Evolutionary conservation across 2,113 vertebrate genomes (phyloP).

Genomic region (Kobus ellipsiprymnus): DNA sequence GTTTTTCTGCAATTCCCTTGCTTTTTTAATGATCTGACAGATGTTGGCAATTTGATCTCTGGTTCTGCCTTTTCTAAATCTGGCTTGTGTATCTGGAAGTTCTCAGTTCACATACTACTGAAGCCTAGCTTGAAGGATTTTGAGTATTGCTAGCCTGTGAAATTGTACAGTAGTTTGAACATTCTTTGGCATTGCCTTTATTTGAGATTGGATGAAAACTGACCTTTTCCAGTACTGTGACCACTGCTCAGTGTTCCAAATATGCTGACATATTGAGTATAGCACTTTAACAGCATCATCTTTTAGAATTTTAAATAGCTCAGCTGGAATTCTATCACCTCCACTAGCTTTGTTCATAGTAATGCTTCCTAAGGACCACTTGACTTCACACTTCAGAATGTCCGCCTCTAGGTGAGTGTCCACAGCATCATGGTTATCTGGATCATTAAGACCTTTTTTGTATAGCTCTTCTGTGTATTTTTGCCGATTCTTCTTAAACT

Average conservation of each 20-base stretch:
- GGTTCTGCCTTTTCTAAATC: not conserved
- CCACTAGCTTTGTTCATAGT: not conserved
- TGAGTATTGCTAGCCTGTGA: not conserved
- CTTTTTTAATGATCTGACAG: not conserved
- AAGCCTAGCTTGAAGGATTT: not conserved
- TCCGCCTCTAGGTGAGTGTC: not conserved
- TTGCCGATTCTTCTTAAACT: not conserved
- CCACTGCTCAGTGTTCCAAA: not conserved
- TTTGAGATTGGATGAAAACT: not conserved
- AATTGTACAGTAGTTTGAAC: not conserved
- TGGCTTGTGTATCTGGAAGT: not conserved
- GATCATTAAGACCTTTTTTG: not conserved
- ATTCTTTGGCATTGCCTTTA: not conserved
- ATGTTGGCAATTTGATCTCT: not conserved
- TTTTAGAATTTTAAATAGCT: not conserved
- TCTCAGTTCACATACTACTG: not conserved
- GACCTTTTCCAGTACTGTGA: not conserved
- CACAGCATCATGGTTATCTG: not conserved
- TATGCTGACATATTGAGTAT: not conserved
- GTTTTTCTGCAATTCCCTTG: not conserved
- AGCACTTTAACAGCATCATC: not conserved
- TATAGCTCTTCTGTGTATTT: not conserved
- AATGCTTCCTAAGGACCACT: not conserved
- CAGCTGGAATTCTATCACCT: not conserved
- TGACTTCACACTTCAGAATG: not conserved